phyloP scores from a whole-genome alignment of 23 tunicate genomes.

The Clavelina lepadiformis region DNA sequence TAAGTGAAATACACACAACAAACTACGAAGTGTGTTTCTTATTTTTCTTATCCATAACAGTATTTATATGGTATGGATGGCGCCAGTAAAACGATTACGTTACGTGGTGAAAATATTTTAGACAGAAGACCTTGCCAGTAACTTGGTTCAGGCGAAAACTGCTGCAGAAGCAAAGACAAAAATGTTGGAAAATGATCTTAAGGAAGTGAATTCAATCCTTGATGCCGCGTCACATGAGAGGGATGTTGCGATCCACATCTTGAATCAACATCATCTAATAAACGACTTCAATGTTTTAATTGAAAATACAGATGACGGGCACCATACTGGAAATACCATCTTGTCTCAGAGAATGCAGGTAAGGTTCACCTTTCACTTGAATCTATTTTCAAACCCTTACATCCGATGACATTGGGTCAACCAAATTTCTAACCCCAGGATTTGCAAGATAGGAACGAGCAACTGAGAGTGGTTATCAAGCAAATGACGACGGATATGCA shows the following conservation, averaged over 20 bases:
- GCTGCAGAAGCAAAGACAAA: conserved; percentile 30
- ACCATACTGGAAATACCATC: no score
- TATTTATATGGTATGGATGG: background rate
- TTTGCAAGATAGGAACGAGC: conserved; percentile 32
- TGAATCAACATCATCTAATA: conserved; percentile 7
- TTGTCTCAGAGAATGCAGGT: no score
- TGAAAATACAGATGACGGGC: background rate
- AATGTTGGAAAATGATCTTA: conserved; percentile 7
- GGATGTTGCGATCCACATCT: conserved; percentile 12
- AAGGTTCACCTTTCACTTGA: no score
- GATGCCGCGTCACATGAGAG: background rate
- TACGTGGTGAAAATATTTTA: no score
- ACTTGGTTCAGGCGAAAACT: conserved; percentile 32
- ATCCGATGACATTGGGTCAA: no score
- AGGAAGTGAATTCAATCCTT: background rate
- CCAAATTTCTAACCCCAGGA: conserved; percentile 48
- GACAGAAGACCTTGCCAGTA: conserved; percentile 30
- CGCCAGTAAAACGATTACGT: no score
- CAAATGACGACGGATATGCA: conserved; percentile 69
- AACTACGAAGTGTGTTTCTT: background rate
- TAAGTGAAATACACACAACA: background rate
- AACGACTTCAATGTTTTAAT: conserved; percentile 3
- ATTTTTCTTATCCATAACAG: background rate
- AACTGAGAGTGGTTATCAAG: conserved; percentile 48
- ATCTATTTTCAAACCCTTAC: no score